These are phyloP conservation scores for Neoseiulus cucumeris DNA, from an alignment of 1,140 invertebrate species.

Conservation along the genomic window DNA sequence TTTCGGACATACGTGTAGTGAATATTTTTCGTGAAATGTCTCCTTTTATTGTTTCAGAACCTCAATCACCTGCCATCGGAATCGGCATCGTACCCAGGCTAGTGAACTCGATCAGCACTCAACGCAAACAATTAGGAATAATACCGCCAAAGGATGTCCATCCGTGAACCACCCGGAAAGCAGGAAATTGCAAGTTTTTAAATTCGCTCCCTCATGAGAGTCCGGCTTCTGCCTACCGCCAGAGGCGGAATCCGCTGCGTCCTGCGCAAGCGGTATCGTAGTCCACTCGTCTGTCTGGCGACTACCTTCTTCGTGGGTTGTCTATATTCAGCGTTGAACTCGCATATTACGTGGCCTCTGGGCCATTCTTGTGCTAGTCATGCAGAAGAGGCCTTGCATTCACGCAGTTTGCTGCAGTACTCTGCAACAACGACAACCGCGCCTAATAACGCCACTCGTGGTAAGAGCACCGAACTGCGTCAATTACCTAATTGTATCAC, in stretches of 20 bases:
- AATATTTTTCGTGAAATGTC: too few species aligned
- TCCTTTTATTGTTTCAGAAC: too few species aligned
- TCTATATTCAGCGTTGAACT: constrained; percentile 1
- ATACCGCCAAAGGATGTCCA: too few species aligned
- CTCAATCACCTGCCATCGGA: too few species aligned
- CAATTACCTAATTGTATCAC: too few species aligned
- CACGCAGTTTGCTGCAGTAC: neutral
- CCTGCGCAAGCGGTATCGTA: neutral
- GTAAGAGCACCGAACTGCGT: neutral
- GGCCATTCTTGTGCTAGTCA: neutral
- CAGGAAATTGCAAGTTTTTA: too few species aligned
- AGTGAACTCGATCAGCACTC: too few species aligned
- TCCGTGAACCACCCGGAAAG: too few species aligned
- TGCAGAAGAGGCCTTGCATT: neutral
- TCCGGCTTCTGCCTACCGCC: neutral
- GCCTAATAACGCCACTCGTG: neutral
- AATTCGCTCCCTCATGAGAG: too few species aligned
- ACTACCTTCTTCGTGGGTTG: neutral
- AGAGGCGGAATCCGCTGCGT: neutral
- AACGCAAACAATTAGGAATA: too few species aligned
- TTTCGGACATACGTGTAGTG: too few species aligned
- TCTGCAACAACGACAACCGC: neutral
- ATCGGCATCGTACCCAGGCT: too few species aligned
- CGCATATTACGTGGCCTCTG: neutral
- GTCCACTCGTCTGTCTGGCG: neutral